A percentile compares a stretch with the other conserved stretches of the same genome.
These are phyloP conservation scores for Tamandua tetradactyla DNA, from an alignment of 2,797 vertebrate species.

Conservation along the genomic window DNA sequence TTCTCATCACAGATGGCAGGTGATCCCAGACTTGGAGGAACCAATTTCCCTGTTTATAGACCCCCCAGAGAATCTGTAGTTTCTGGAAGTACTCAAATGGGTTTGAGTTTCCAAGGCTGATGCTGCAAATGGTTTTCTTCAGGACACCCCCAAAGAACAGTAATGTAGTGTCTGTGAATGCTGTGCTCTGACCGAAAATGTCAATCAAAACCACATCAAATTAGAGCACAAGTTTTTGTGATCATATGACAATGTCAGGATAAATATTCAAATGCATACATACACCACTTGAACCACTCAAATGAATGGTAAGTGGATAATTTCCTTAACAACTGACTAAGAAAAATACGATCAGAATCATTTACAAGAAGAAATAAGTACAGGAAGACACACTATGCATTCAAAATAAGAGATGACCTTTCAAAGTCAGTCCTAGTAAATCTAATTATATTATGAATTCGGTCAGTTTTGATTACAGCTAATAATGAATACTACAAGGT, in stretches of 20 bases:
- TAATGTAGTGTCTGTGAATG: constrained; percentile 48
- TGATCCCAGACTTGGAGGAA: neutral
- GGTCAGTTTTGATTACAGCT: constrained; percentile 81
- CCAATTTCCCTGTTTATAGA: neutral
- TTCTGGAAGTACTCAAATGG: constrained; percentile 52
- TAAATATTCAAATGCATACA: constrained; percentile 75
- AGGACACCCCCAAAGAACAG: constrained; percentile 42
- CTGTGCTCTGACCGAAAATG: neutral
- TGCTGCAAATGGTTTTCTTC: constrained; percentile 49
- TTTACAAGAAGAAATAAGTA: constrained; percentile 58
- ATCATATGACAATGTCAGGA: constrained; percentile 58
- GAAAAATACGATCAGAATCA: constrained; percentile 39
- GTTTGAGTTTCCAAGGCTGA: neutral
- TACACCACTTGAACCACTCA: constrained; percentile 47
- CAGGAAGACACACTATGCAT: constrained; percentile 10
- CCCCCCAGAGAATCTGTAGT: neutral
- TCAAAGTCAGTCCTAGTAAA: constrained; percentile 48
- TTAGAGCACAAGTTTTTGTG: constrained; percentile 51
- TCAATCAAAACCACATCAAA: constrained; percentile 46
- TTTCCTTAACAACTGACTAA: neutral
- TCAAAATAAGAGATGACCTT: constrained; percentile 48
- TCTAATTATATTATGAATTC: constrained; percentile 82
- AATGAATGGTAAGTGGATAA: neutral
- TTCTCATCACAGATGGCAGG: constrained; percentile 64
- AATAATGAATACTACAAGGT: constrained; percentile 68